Evolutionary conservation across 2,797 vertebrate genomes (phyloP).

Genomic region (Mormyrops attenuatus): DNA sequence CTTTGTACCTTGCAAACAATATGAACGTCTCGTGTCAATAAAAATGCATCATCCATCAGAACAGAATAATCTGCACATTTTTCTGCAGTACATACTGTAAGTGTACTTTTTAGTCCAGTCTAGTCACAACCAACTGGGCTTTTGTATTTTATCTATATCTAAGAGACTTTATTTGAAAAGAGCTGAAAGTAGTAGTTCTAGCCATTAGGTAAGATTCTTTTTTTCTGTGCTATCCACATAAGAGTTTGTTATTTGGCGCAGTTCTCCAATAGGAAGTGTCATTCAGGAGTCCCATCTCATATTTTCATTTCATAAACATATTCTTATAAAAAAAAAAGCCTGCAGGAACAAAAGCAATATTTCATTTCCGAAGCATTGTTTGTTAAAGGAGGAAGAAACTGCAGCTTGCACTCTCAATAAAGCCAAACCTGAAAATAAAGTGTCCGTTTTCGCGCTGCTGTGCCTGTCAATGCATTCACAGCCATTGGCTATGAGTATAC

Average conservation of each 20-base stretch:
- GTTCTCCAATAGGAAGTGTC: background rate
- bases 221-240: background rate
- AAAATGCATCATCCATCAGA: background rate
- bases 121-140: background rate
- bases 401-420: background rate
- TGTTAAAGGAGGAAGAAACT: background rate
- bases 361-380: background rate
- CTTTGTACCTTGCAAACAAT: background rate
- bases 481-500: background rate
- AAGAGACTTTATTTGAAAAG: background rate
- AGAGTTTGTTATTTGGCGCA: background rate
- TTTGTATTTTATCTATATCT: background rate
- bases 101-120: background rate
- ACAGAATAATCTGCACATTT: background rate
- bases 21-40: background rate
- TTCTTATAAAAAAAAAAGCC: background rate
- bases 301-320: slow-evolving; percentile 6
- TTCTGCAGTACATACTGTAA: background rate
- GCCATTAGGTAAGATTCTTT: background rate
- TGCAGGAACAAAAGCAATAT: slow-evolving; percentile 6
- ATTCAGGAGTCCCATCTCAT: background rate
- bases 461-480: background rate
- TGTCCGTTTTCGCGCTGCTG: background rate
- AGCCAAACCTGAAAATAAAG: background rate
- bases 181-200: background rate